A percentile compares a stretch with the other conserved stretches of the same genome.
Conservation (phyloP, 2,113 vertebrate species). For the Cochlearius cochlearius region DNA sequence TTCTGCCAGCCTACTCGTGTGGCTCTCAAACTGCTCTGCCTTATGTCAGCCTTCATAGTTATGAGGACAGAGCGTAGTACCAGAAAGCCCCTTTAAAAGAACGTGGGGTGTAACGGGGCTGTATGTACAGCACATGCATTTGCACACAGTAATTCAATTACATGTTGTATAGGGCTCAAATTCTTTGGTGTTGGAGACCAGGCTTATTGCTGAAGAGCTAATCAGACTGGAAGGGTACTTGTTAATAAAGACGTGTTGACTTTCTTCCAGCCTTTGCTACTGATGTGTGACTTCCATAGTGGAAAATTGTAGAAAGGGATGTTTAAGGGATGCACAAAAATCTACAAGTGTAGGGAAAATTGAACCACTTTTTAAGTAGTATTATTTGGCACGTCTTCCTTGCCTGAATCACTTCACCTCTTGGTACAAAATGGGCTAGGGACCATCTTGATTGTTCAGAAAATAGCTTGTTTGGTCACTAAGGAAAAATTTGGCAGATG, state of each 20-base stretch:
- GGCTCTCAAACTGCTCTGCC: neutral
- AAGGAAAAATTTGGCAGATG: neutral
- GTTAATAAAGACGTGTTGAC: neutral
- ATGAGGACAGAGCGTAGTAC: accelerated
- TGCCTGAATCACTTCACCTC: neutral
- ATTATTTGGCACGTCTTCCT: neutral
- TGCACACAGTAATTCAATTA: neutral
- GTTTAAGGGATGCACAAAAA: neutral
- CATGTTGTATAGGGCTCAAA: accelerated
- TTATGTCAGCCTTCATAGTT: neutral
- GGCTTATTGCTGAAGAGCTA: neutral
- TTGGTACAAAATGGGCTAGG: neutral
- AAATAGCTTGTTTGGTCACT: neutral
- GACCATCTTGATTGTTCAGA: neutral
- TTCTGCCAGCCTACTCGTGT: accelerated
- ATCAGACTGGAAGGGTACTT: neutral
- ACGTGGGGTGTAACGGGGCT: neutral
- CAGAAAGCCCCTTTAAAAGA: neutral
- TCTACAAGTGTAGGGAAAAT: neutral
- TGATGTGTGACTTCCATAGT: accelerated
- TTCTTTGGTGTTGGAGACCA: neutral
- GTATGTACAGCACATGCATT: neutral
- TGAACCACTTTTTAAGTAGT: neutral
- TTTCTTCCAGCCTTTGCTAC: neutral
- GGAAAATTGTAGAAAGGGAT: neutral